Evolutionary conservation across 2,888 invertebrate species (phyloP).

Genomic region (Glyphotaelius pellucidus): DNA sequence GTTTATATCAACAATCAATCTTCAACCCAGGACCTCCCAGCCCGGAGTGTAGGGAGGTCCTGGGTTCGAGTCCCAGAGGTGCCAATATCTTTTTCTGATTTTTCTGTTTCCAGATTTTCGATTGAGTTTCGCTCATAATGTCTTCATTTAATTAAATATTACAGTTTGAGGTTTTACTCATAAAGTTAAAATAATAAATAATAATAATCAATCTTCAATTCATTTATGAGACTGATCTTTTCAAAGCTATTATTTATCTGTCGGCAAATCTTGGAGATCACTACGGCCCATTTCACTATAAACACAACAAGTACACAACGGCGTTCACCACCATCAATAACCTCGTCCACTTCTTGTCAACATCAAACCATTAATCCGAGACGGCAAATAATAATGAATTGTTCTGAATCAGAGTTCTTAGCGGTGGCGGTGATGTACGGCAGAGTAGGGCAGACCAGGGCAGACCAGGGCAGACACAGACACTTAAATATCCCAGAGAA

Average conservation of each 20-base stretch:
- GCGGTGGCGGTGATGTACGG: neutral
- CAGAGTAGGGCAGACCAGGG: too few relatives aligned
- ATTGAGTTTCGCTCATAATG: too few relatives aligned
- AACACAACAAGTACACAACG: neutral
- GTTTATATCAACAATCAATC: too few relatives aligned
- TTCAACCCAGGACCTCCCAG: too few relatives aligned
- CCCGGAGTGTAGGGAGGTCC: too few relatives aligned
- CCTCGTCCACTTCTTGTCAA: neutral
- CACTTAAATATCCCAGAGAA: neutral
- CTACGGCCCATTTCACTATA: neutral
- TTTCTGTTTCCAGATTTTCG: too few relatives aligned
- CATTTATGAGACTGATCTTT: neutral
- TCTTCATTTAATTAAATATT: too few relatives aligned
- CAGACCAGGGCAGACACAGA: neutral
- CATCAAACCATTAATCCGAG: neutral
- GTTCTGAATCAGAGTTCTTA: neutral
- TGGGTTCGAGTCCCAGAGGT: too few relatives aligned
- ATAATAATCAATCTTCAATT: too few relatives aligned
- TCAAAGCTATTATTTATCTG: neutral
- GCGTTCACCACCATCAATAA: neutral
- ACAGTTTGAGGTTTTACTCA: too few relatives aligned
- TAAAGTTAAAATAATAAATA: too few relatives aligned
- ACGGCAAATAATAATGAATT: neutral
- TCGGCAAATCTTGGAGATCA: neutral
- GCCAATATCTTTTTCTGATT: too few relatives aligned